Evolutionary conservation across 2,113 vertebrate genomes (phyloP), one percentile per base, ranked within the genome.

Genomic region (Chamaetylas fuelleborni): DNA sequence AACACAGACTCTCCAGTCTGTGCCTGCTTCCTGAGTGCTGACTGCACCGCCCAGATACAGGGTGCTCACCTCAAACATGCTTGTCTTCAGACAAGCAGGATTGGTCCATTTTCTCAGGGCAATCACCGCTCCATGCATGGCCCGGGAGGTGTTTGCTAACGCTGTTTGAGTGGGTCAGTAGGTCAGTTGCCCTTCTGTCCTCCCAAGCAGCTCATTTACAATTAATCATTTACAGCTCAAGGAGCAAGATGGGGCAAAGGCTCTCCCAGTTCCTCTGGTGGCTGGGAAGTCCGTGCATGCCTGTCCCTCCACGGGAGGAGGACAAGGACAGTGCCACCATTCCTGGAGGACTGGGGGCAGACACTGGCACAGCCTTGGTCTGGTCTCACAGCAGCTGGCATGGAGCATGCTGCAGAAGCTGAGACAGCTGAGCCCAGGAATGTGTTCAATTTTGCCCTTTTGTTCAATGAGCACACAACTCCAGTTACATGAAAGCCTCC

Each of bases 81-180:
- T 54, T 56, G 2, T 47, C 62, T 88, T 80, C 2, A 4, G 24
- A 47, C 29, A 58, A 65, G 33, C 11, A 62, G 56, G 66, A 71
- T 1, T 9, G 9, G 17, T 5, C 14, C 17, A 6, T 81, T 93
- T 90, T 83, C 60, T 56, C 58, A 83, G 29, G 24, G 25, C 12
- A 86, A 19, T 5, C 24, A 14, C 23, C 19, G 31, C 24, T 65
- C 26, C 14, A 4, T 12, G 7, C 10, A 33, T 12, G 0, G 0
- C 23, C 12, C 1, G 0, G 7, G 5, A 4, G 19, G 14, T 5
- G 6, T 34, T 67, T 48, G 6, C 29, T 24, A 36, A 40, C 22
- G 3, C 13, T 0, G 0, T 6, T 12, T 8, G 15, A n/a, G 10
- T 11, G 9, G 17, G 17, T 69, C 73, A 71, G 7, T 36, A 86